A percentile compares a stretch with the other conserved stretches of the same genome.
phyloP scores from a whole-genome alignment of 2,797 vertebrate genomes.

The Peromyscus nudipes region DNA sequence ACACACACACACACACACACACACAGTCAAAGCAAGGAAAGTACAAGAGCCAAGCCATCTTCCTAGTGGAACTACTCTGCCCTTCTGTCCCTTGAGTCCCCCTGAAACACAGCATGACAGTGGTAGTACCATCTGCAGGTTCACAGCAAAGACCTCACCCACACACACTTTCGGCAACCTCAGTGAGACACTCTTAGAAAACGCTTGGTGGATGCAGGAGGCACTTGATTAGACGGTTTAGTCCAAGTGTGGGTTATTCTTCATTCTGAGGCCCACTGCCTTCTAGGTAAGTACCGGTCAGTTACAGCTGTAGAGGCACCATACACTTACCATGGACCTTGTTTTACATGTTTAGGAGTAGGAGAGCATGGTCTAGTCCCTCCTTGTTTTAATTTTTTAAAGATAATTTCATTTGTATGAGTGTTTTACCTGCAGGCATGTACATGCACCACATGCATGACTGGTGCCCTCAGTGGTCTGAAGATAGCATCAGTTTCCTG shows the following conservation, averaged over 20 bases:
- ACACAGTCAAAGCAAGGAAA: not conserved
- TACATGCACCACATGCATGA: not conserved
- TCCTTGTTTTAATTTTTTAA: not conserved
- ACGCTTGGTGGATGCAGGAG: not conserved
- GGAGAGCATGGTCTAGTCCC: not conserved
- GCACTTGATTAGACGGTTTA: not conserved
- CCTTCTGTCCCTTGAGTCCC: not conserved
- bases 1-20: not conserved
- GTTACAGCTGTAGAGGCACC: not conserved
- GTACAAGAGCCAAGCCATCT: not conserved
- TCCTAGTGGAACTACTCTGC: not conserved
- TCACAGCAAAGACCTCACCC: not conserved
- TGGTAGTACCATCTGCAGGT: fast-evolving
- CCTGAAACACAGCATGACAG: not conserved
- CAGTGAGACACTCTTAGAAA: not conserved
- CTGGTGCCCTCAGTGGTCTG: not conserved
- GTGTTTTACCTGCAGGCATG: not conserved
- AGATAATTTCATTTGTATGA: not conserved
- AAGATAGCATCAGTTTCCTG: not conserved
- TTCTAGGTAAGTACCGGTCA: not conserved
- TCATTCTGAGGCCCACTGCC: not conserved
- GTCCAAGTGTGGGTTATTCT: not conserved
- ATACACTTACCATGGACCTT: not conserved
- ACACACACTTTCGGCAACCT: not conserved
- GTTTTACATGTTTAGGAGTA: not conserved